Conservation (phyloP, 2,113 vertebrate species). For the Saccopteryx leptura region DNA sequence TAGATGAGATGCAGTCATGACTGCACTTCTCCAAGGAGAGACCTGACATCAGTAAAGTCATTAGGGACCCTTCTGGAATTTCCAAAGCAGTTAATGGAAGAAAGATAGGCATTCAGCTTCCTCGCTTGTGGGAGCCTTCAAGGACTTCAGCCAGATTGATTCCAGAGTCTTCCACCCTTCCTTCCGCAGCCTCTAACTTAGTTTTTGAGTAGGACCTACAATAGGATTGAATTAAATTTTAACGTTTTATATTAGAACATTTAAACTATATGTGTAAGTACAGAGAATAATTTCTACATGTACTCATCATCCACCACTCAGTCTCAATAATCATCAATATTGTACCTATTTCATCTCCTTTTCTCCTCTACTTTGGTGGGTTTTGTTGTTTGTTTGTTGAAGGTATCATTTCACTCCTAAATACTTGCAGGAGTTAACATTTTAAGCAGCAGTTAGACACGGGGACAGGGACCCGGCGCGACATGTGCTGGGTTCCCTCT, state of each 20-base stretch:
- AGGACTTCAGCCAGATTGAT: not conserved
- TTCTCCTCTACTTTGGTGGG: not conserved
- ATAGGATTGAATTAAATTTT: not conserved
- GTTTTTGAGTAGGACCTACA: not conserved
- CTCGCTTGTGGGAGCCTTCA: not conserved
- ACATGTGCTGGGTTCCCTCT: not conserved
- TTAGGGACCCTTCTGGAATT: not conserved
- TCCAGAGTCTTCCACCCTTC: not conserved
- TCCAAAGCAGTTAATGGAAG: conserved; percentile 35
- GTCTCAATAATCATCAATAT: not conserved
- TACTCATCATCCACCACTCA: too few species aligned
- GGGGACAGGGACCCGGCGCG: too few species aligned
- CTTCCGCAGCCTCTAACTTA: not conserved
- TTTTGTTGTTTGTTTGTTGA: not conserved
- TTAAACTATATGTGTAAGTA: not conserved
- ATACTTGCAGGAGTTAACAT: not conserved
- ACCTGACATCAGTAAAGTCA: not conserved
- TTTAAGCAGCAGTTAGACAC: not conserved
- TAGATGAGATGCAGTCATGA: not conserved
- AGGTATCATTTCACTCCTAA: not conserved
- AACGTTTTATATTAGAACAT: not conserved
- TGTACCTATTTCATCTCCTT: not conserved
- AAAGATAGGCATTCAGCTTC: not conserved
- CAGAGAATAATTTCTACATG: not conserved
- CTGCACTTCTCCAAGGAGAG: conserved; percentile 12